phyloP scores from a whole-genome alignment of 2,113 vertebrate genomes.

The Pachycephala philippinensis region DNA sequence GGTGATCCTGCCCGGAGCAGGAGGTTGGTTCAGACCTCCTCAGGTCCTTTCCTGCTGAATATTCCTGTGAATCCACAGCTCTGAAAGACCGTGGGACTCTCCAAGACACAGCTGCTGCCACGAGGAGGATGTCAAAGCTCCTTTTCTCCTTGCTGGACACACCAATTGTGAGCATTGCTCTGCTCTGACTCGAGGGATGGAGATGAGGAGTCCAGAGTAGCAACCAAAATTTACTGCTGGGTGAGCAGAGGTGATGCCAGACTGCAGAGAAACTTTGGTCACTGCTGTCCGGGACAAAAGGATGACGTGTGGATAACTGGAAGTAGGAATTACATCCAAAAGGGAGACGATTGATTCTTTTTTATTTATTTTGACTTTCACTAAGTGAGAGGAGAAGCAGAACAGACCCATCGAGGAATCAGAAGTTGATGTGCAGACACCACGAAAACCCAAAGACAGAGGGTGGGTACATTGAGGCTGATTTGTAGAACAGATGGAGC shows the following conservation, averaged over 20 bases:
- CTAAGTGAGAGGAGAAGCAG: neutral
- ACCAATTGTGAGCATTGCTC: neutral
- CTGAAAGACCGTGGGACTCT: accelerated
- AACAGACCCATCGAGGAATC: neutral
- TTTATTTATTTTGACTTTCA: neutral
- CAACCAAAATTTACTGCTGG: neutral
- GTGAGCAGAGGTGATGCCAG: neutral
- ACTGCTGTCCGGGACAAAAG: neutral
- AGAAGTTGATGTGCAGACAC: neutral
- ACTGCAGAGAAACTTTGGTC: neutral
- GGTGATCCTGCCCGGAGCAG: neutral
- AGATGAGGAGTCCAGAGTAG: neutral
- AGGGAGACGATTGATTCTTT: neutral
- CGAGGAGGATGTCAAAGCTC: neutral
- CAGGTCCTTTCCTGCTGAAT: neutral
- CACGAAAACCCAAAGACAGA: neutral
- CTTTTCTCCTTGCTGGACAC: neutral
- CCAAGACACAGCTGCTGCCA: neutral
- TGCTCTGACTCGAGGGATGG: neutral
- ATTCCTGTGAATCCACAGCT: neutral
- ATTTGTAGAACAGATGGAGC: neutral
- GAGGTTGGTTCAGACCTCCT: neutral
- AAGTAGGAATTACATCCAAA: neutral
- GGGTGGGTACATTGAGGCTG: neutral
- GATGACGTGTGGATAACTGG: accelerated